A percentile compares a stretch with the other conserved stretches of the same genome.
These are phyloP conservation scores for Leucophenga varia DNA, from an alignment of 1,140 invertebrate genomes.

Conservation along the genomic window DNA sequence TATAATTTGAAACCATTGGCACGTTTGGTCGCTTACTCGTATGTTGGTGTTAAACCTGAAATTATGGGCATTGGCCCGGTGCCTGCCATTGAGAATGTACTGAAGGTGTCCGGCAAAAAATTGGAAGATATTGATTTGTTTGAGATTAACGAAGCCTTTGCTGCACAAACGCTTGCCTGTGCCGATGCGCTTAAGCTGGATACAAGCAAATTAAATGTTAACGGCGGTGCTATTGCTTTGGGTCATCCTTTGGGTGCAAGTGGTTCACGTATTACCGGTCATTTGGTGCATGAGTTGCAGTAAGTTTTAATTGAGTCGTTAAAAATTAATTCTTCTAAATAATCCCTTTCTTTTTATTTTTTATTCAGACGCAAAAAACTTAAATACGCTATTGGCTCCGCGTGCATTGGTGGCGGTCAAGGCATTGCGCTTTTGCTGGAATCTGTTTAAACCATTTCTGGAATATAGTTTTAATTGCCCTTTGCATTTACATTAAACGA, in stretches of 20 bases:
- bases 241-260: conserved; percentile 96
- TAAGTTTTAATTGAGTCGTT: conserved; percentile 55
- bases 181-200: conserved; percentile 84
- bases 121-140: conserved; percentile 89
- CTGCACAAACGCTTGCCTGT: conserved; percentile 86
- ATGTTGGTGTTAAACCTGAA: conserved; percentile 80
- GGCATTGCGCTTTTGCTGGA: conserved; percentile 94
- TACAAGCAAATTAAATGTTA: conserved; percentile 88
- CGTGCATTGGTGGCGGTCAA: conserved; percentile 98
- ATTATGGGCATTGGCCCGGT: conserved; percentile 93
- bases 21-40: conserved; percentile 72
- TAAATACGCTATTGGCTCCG: conserved; percentile 90
- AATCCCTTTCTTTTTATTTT: conserved; percentile 11
- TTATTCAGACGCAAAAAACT: conserved; percentile 76
- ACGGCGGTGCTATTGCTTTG: conserved; percentile 96
- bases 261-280: conserved; percentile 89
- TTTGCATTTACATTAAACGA: too few species aligned
- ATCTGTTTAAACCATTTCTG: conserved; percentile 55
- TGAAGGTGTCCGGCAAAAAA: conserved; percentile 71
- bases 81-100: conserved; percentile 83
- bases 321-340: too few species aligned
- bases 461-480: too few species aligned
- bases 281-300: conserved; percentile 92
- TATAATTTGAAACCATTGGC: conserved; percentile 80
- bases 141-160: conserved; percentile 98